Base-by-base conservation (phyloP, 2,888 invertebrate genomes). In the Drosophila mayaguana region DNA sequence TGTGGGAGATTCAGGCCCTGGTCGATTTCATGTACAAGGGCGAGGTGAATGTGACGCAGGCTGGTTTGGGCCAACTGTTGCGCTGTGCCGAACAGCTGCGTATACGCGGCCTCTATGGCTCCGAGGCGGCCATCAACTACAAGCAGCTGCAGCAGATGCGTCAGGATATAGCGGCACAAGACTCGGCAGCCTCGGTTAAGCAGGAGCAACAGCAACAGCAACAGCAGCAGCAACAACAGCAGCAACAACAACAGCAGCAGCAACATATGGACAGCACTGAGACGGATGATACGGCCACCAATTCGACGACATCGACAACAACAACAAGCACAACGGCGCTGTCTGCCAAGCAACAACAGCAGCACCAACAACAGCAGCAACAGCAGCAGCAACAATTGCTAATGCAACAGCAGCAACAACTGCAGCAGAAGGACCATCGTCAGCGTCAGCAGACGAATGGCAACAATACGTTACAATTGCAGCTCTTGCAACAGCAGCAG, bases 1-100 rank as follows among this genome's bases (percentile, higher is more conserved):
- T 97, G 91, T 96, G 96, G 93, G 97, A 97, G 89, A 96, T 97
- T 93, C 96, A 97, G 88, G 97, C 97, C 0, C 93, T 97, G 50
- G 97, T 97, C 40, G 97, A 97, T 93, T 97, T 97, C 91, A 97
- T 97, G 97, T 97, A 97, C 92, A 96, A 96, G 90, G 97, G 97
- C 0, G 97, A 97, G 91, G 97, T 97, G 38, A 97, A 97, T 90
- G 97, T 97, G 0, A 96, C 96, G 4, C 97, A 97, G 86, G 96
- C 97, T 63, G 96, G 97, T 71, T 93, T 97, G 57, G 96, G 96
- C 38, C 96, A 96, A 79, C 92, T 97, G n/a, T 93, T 97, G 12
- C 96, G 96, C 89, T 96, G 97, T 0, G 97, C 97, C 0, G 97
- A 97, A 90, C 96, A 97, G 18, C 91, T 97, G 82, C 96, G 97